phyloP scores from a whole-genome alignment of 1,140 invertebrate genomes.

The Bathynomus jamesi region DNA sequence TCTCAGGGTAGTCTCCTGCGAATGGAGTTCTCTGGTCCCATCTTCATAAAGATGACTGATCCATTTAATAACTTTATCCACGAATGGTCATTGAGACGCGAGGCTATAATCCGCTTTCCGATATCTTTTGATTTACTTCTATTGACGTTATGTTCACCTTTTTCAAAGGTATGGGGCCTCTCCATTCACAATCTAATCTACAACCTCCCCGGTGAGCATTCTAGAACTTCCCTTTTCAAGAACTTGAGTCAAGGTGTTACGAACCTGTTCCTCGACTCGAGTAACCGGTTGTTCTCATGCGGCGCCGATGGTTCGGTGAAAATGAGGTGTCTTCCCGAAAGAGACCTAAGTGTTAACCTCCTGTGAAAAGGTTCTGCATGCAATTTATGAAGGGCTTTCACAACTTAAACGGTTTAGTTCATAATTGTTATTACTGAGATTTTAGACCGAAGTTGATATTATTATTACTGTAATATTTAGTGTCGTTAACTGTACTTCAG shows the following conservation, averaged over 20 bases:
- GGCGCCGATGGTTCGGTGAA: conserved; percentile 98
- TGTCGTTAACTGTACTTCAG: too few relatives aligned
- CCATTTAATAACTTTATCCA: too few relatives aligned
- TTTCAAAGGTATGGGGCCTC: conserved; percentile 80
- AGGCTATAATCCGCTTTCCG: too few relatives aligned
- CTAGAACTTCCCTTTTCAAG: conserved; percentile 75
- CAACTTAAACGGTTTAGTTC: neutral
- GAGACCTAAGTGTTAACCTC: conserved; percentile 42
- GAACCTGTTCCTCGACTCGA: conserved; percentile 80
- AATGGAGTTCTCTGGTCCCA: too few relatives aligned
- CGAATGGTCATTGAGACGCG: too few relatives aligned
- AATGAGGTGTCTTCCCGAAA: conserved; percentile 77
- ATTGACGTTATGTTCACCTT: conserved; percentile 24
- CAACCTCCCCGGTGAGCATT: conserved; percentile 86
- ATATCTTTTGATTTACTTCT: too few relatives aligned
- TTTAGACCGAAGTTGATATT: neutral
- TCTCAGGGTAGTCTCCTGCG: too few relatives aligned
- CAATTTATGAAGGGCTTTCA: neutral
- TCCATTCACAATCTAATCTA: conserved; percentile 74
- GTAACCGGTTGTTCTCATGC: conserved; percentile 86
- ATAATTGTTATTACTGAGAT: neutral
- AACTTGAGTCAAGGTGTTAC: conserved; percentile 94
- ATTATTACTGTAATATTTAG: conserved; percentile 1
- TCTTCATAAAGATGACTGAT: too few relatives aligned
- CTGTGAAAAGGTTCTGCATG: too few relatives aligned